Evolutionary conservation across 2,113 vertebrate species (phyloP), one percentile per base, ranked within the genome.

Genomic region (Actenoides hombroni): DNA sequence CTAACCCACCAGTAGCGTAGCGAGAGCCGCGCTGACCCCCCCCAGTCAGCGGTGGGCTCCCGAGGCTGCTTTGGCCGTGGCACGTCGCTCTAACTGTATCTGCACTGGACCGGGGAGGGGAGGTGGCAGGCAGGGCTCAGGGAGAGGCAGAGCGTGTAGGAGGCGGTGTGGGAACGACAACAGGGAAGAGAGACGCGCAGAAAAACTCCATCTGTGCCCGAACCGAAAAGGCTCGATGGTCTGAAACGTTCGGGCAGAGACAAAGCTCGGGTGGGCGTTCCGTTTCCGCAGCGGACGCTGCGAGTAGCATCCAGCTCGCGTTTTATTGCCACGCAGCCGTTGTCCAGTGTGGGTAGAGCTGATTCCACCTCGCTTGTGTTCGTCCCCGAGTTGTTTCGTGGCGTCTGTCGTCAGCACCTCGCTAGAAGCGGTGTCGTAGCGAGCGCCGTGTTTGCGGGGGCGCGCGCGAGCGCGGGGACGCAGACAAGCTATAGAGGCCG

Each of bases 301-400:
- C 40, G 42, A 15, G 71, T 42, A 51, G 31, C 48, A 19, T 16
- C 49, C 68, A 46, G 73, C 73, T 88, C 68, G 63, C n/a, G 35
- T 73, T 92, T 96, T 91, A 85, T 86, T 95, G 78, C 65, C 20
- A 1, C 69, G 2, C 35, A 60, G 11, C 82, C 49, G 3, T 35
- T 92, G 94, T 97, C 95, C 91, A 90, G 88, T 97, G 97, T 83
- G 85, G 91, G 95, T 96, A 92, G 86, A 93, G 91, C 95, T 77
- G 87, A 83, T 82, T 84, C 69, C 92, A 59, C 65, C 80, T 85
- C 28, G 94, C 95, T 96, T 97, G 37, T 73, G 24, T 89, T 85
- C 6, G 5, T 88, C 77, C 49, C 80, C 10, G 35, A 56, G 9
- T 24, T 37, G 60, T 86, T 61, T 31, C 6, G 77, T 93, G 56